Evolutionary conservation across 2,888 invertebrate species (phyloP), one percentile per base, ranked within the genome.

Genomic region (Antitype chi): DNA sequence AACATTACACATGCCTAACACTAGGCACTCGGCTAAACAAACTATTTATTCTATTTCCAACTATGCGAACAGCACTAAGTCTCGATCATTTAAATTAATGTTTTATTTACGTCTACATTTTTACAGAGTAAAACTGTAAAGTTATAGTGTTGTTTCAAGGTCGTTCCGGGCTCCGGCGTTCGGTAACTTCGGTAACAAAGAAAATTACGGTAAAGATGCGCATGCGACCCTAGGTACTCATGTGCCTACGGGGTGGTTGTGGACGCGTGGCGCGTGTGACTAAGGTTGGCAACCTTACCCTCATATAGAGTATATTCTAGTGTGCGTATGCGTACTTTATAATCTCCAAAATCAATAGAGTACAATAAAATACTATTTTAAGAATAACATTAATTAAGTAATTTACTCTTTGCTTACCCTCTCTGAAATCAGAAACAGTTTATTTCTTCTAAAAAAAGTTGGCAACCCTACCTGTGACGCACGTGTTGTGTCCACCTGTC

Each of bases 31-130:
- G 52, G 62, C 75, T 80, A 88, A 86, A 86, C 85, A 88, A 86
- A 87, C 89, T 87, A 82, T 88, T 86, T 85, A 89, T 89, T 88
- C 86, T 88, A 88, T 89, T 89, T 88, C 76, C 70, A 85, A 82
- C 74, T 76, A 88, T 89, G 78, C 82, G 76, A 80, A 78, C 76
- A 81, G 68, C 81, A 87, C 82, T 87, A 88, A 88, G 83, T 89
- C 88, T 88, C 81, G 80, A 89, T 86, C 88, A 84, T 76, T 85
- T 76, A 85, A 89, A 88, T 88, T 89, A 88, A 88, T 89, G 88
- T 80, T 88, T 89, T 88, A 88, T 88, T 88, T 88, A 88, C 83
- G 85, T 89, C 85, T 88, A 85, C 81, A 88, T 89, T 88, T 88
- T 86, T 86, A 71, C 70, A 73, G 72, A 69, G 80, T 79, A 80